A percentile compares a stretch with the other conserved stretches of the same genome.
Conservation (phyloP, 1,140 invertebrate genomes). For the Drosophila yakuba region DNA sequence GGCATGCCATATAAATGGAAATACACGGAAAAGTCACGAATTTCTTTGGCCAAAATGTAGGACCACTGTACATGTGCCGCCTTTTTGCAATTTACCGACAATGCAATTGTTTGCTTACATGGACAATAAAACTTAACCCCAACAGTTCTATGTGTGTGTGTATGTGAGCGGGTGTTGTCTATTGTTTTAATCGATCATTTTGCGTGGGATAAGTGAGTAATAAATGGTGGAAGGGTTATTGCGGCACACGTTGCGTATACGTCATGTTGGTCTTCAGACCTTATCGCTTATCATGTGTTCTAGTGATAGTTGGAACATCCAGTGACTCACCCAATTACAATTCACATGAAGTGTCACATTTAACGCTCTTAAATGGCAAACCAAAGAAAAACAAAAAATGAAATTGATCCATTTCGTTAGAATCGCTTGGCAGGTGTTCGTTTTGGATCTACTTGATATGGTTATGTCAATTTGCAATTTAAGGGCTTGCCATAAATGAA, state of each 20-base stretch:
- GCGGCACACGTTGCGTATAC: conserved; percentile 41
- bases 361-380: neutral
- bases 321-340: conserved; percentile 13
- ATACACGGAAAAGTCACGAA: neutral
- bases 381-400: neutral
- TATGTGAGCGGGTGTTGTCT: neutral
- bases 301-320: conserved; percentile 2
- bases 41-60: neutral
- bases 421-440: conserved; percentile 10
- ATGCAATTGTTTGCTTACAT: conserved; percentile 25
- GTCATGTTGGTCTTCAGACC: conserved; percentile 25
- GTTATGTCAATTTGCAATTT: neutral
- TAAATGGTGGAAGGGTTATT: neutral
- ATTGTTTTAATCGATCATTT: conserved; percentile 28
- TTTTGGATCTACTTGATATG: neutral
- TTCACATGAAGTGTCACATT: conserved; percentile 15
- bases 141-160: no score
- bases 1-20: no score
- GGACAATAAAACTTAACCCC: conserved; percentile 20
- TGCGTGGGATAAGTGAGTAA: conserved; percentile 27
- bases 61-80: conserved; percentile 22
- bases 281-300: conserved; percentile 25
- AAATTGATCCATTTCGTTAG: neutral
- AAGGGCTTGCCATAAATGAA: conserved; percentile 27
- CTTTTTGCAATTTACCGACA: conserved; percentile 6